Conservation (phyloP, 1,140 invertebrate genomes). For the Trypoxylus dichotomus region DNA sequence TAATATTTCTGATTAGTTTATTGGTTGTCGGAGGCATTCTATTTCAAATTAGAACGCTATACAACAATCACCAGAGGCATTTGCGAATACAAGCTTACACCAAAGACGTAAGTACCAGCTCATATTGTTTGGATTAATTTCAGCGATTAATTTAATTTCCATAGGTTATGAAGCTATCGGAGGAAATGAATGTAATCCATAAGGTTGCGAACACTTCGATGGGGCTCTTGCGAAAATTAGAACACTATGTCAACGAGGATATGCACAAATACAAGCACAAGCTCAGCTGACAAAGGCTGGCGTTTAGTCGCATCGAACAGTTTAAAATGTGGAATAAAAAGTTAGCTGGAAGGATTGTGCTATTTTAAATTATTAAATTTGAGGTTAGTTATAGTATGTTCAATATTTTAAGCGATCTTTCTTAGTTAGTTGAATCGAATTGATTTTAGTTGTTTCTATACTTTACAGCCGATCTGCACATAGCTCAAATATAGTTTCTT, state of each 20-base stretch:
- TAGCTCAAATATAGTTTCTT: neutral
- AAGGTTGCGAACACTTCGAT: conserved; percentile 53
- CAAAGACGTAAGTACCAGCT: conserved; percentile 54
- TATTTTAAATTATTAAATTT: neutral
- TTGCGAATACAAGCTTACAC: conserved; percentile 46
- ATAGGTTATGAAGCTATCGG: conserved; percentile 57
- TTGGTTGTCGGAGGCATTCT: conserved; percentile 43
- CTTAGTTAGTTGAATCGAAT: too few relatives aligned
- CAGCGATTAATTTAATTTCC: conserved; percentile 39
- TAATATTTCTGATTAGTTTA: conserved; percentile 43
- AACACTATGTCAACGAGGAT: conserved; percentile 52
- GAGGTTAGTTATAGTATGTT: neutral
- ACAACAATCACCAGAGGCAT: conserved; percentile 45
- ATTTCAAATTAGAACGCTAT: conserved; percentile 43
- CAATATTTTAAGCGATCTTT: too few relatives aligned
- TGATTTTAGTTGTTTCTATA: neutral
- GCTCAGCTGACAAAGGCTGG: conserved; percentile 49
- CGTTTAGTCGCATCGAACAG: neutral
- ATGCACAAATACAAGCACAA: conserved; percentile 52
- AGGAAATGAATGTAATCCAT: conserved; percentile 55
- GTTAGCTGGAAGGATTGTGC: neutral
- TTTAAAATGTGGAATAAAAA: neutral
- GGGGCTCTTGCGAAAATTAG: conserved; percentile 40
- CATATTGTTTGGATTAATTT: conserved; percentile 18
- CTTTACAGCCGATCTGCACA: neutral